Evolutionary conservation across 2,888 invertebrate species (phyloP).

Genomic region (Tiliacea citrago): DNA sequence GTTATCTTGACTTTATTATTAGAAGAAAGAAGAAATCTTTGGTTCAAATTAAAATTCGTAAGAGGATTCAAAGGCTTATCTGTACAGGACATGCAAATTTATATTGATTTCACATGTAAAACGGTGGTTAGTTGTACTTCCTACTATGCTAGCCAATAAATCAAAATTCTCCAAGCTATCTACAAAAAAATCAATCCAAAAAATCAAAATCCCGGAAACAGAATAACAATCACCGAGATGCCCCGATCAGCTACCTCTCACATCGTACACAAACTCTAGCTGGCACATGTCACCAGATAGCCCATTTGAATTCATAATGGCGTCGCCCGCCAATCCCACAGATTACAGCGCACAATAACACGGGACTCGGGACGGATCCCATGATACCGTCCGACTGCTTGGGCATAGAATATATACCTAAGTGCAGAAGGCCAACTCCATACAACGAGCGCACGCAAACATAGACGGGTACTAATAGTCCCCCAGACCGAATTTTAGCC

Average conservation of each 20-base stretch:
- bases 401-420: background rate
- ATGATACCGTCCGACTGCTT: slow-evolving; percentile 25
- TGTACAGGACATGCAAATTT: background rate
- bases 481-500: too few relatives aligned
- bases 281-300: slow-evolving; percentile 62
- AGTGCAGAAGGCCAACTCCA: background rate
- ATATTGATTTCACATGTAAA: background rate
- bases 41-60: slow-evolving; percentile 19
- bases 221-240: slow-evolving; percentile 14
- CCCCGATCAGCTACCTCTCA: slow-evolving; percentile 26
- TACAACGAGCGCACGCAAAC: too few relatives aligned
- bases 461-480: too few relatives aligned
- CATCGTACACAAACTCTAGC: slow-evolving; percentile 25
- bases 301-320: slow-evolving; percentile 69
- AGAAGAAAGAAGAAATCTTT: slow-evolving; percentile 15
- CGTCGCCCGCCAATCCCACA: slow-evolving; percentile 51
- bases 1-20: slow-evolving; percentile 1
- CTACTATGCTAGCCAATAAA: too few relatives aligned
- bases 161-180: background rate
- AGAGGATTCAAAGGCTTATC: background rate
- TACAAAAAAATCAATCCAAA: background rate
- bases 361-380: slow-evolving; percentile 38
- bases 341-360: slow-evolving; percentile 60
- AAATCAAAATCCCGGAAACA: background rate
- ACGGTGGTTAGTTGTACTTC: background rate